Evolutionary conservation across 2,888 invertebrate genomes (phyloP).

Genomic region (Drosophila dives): DNA sequence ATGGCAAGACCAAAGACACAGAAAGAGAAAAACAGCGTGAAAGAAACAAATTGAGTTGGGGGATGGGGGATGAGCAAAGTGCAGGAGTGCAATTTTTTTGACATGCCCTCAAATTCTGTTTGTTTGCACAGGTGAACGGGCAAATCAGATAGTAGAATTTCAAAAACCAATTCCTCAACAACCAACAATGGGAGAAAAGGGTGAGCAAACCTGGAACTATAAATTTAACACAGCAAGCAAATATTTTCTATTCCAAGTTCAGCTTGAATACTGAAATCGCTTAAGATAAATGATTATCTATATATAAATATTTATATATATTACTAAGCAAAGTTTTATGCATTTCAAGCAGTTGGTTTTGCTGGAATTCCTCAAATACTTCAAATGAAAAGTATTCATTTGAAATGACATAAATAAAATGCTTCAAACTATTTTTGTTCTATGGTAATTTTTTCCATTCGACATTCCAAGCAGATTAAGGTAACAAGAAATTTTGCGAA

Average conservation of each 20-base stretch:
- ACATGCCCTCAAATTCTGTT: constrained; percentile 34
- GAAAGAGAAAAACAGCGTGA: background rate
- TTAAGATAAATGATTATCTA: background rate
- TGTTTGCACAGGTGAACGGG: constrained; percentile 38
- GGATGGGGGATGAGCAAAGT: background rate
- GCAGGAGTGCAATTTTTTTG: constrained; percentile 13
- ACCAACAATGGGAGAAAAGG: constrained; percentile 22
- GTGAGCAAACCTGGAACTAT: constrained; percentile 11
- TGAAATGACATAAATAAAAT: background rate
- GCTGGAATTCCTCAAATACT: background rate
- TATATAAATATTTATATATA: background rate
- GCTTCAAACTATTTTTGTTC: background rate
- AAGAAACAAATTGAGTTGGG: background rate
- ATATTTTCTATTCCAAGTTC: background rate
- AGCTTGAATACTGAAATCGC: background rate
- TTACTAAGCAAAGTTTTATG: background rate
- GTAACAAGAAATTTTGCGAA: background rate
- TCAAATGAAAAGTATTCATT: background rate
- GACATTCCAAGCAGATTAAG: background rate
- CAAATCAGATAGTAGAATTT: constrained; percentile 49
- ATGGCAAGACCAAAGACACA: constrained; percentile 31
- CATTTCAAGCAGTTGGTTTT: background rate
- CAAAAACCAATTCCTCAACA: constrained; percentile 22
- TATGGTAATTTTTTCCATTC: background rate
- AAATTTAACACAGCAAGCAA: constrained; percentile 2